Base-by-base conservation (phyloP, 2,113 vertebrate genomes). In the Rhea pennata region DNA sequence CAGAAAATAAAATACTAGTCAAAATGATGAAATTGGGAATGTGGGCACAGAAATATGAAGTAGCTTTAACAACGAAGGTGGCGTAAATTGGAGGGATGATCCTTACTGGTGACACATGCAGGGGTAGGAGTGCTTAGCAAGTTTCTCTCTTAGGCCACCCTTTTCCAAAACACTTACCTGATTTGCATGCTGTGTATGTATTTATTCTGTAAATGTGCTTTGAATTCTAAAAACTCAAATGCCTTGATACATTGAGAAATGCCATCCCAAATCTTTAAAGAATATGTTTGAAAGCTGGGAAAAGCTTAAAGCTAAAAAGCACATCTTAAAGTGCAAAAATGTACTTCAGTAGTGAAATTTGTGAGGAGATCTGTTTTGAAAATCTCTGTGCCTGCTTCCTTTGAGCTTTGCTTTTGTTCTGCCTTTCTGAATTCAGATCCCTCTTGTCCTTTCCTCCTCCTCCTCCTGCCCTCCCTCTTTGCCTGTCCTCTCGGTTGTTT, bases 351-450 rank as follows among this genome's bases (percentile, higher is more conserved):
- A 90, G 61, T 81, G 75, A 79, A 72, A 80, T 92, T 74, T 44
- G 24, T 39, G 20, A 92, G 50, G 62, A 88, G 76, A 95, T 44
- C 22, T 2, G 4, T 75, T 79, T 93, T 96, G 59, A 2, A 86
- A 87, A 88, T 91, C 59, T 88, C 75, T 92, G 31, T 83, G 26
- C 56, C 56, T 59, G 56, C 50, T 95, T 95, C 81, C 50, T 96
- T 88, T 97, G 88, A 94, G 79, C 67, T 50, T 76, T 14, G 11
- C 92, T 97, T 40, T 96, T 97, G 77, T 96, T 97, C 84, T 94
- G 87, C 61, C 74, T 97, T 97, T 97, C 93, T 96, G 90, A 97
- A 90, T 96, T 96, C 87, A 88, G 77, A 77, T 90, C 92, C 80
- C 78, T 91, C 0, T 0, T 92, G 88, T 87, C 74, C 67, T 82